phyloP scores from a whole-genome alignment of 1,140 invertebrate species.

The Bombus pyrosoma region DNA sequence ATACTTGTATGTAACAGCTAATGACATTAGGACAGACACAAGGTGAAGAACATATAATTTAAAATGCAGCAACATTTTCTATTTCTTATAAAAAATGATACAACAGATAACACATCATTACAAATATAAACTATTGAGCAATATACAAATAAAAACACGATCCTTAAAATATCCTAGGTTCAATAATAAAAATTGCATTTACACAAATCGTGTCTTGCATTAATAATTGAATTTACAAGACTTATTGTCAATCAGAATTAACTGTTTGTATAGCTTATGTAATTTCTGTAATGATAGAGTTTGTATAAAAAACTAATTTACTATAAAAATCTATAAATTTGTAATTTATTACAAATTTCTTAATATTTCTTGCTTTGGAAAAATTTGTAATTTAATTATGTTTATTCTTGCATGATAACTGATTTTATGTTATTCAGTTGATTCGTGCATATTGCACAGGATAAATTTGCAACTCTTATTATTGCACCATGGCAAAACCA shows the following conservation, averaged over 20 bases:
- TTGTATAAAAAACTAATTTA: slow-evolving; percentile 31
- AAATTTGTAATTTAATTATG: slow-evolving; percentile 37
- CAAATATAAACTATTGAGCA: slow-evolving; percentile 83
- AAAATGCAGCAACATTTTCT: slow-evolving; percentile 82
- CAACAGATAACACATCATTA: slow-evolving; percentile 83
- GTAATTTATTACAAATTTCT: slow-evolving; percentile 19
- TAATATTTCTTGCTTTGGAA: neutral
- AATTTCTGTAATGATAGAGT: neutral
- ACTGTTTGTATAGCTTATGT: neutral
- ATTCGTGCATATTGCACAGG: slow-evolving; percentile 72
- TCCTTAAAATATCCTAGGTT: slow-evolving; percentile 76
- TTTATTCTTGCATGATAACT: slow-evolving; percentile 14
- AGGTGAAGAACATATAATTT: slow-evolving; percentile 53
- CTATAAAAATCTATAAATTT: slow-evolving; percentile 25
- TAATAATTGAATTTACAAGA: neutral
- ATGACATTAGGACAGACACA: neutral
- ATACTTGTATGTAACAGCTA: slow-evolving; percentile 10
- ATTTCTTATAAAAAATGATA: slow-evolving; percentile 83
- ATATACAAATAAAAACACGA: slow-evolving; percentile 82
- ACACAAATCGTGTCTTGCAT: slow-evolving; percentile 55
- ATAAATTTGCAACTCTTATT: slow-evolving; percentile 75
- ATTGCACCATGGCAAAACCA: slow-evolving; percentile 73
- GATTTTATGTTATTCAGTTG: slow-evolving; percentile 25
- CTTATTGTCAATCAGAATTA: slow-evolving; percentile 3
- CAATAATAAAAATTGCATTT: slow-evolving; percentile 80